Evolutionary conservation across 2,888 invertebrate species (phyloP).

Genomic region (Machimus atricapillus): DNA sequence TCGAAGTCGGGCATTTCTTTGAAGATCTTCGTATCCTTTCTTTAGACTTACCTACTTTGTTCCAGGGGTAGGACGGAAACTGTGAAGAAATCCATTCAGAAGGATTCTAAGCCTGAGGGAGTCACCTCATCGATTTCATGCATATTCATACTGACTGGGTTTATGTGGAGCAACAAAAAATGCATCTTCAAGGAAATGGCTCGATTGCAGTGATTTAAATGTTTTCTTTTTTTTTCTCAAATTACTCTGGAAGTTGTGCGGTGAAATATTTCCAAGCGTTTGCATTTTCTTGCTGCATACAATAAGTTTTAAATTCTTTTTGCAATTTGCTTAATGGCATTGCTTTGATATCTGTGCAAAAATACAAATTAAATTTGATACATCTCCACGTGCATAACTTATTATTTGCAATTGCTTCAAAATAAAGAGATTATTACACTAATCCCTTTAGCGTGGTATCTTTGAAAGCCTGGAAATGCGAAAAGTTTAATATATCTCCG

Average conservation of each 20-base stretch:
- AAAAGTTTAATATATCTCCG: too few species aligned
- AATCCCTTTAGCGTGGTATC: too few species aligned
- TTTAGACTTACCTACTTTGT: not conserved
- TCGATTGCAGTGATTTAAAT: not conserved
- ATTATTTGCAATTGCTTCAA: too few species aligned
- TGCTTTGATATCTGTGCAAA: not conserved
- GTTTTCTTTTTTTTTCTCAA: not conserved
- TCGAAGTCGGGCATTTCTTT: not conserved
- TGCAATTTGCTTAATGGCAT: not conserved
- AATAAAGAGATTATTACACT: too few species aligned
- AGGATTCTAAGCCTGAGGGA: not conserved
- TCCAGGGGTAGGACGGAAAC: not conserved
- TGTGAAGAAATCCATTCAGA: not conserved
- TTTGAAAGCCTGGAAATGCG: too few species aligned
- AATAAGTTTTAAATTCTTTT: not conserved
- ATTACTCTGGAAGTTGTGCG: not conserved
- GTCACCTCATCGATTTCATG: not conserved
- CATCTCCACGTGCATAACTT: not conserved
- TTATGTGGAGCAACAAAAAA: not conserved
- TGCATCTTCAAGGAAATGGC: not conserved
- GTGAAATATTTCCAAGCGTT: not conserved
- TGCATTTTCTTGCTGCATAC: not conserved
- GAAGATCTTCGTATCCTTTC: not conserved
- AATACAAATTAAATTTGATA: not conserved
- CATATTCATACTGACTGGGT: not conserved